Evolutionary conservation across 2,113 vertebrate genomes (phyloP), one percentile per base, ranked within the genome.

Genomic region (Neofelis nebulosa): DNA sequence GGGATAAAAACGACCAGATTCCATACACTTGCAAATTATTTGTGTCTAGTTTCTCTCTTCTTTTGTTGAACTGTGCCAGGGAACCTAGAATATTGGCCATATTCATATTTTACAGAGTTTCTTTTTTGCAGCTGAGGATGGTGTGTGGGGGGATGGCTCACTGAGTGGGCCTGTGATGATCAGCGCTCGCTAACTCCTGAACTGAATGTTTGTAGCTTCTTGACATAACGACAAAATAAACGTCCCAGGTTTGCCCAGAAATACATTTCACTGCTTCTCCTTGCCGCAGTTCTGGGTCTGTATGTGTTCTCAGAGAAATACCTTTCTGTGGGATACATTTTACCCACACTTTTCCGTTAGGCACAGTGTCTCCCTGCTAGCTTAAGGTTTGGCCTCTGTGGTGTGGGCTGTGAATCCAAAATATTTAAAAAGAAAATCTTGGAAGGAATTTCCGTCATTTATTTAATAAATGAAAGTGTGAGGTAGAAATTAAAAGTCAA

Each of bases 391-490:
- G 91, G 91, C 89, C 93, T 90, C 27, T 94, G 80, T 82, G 9
- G 0, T 15, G 50, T 94, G 93, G 66, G 66, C 90, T 92, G 41
- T 0, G 1, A 93, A 91, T 89, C 85, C 52, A 91, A 97, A 94
- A 89, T 86, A 96, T 97, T 98, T 97, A 84, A 97, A 94, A 89
- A 95, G 90, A 96, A 97, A 96, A 93, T 95, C 93, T 95, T 50
- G 38, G 97, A 91, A 97, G 87, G 89, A 95, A 95, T 97, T 82
- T 94, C 31, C 63, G 45, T 89, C 68, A 92, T 97, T 89, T 96
- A 95, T 55, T 63, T 94, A 95, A 89, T 95, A n/a, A 91, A 95
- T 93, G 85, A 95, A 5, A 27, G 74, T 69, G 61, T 89, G 89
- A 96, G 83, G 48, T 89, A 19, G 27, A 73, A 76, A 92, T 97